Evolutionary conservation across 1,140 invertebrate species (phyloP).

Genomic region (Drosophila pseudoananassae): DNA sequence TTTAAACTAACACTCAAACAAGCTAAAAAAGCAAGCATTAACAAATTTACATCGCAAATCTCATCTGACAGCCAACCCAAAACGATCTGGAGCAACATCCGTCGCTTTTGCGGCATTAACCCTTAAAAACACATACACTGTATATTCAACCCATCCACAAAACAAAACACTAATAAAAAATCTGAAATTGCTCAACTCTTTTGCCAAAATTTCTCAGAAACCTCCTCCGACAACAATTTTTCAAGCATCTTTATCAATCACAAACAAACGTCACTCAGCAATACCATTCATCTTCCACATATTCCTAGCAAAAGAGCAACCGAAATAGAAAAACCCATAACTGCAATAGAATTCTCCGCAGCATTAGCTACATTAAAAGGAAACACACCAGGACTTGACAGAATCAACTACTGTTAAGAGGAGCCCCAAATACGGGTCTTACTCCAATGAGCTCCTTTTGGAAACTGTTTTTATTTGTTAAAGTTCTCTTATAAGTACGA

Average conservation of each 20-base stretch:
- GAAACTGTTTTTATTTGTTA: too few relatives aligned
- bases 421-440: too few relatives aligned
- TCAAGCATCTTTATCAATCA: not conserved
- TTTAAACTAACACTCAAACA: slow-evolving; percentile 18
- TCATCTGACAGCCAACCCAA: slow-evolving; percentile 9
- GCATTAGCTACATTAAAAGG: slow-evolving; percentile 11
- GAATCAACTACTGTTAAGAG: too few relatives aligned
- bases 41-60: slow-evolving; percentile 10
- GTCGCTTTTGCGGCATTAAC: slow-evolving; percentile 8
- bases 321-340: slow-evolving; percentile 37
- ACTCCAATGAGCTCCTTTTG: too few relatives aligned
- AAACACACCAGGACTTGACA: slow-evolving; percentile 13
- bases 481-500: too few relatives aligned
- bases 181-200: slow-evolving; percentile 7
- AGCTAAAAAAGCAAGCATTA: not conserved
- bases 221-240: not conserved
- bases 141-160: slow-evolving; percentile 8
- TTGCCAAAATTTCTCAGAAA: not conserved
- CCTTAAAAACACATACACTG: slow-evolving; percentile 18
- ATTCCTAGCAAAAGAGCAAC: slow-evolving; percentile 25
- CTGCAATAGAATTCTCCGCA: slow-evolving; percentile 10
- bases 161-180: slow-evolving; percentile 15
- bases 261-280: slow-evolving; percentile 20
- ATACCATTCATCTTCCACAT: slow-evolving; percentile 5
- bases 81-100: slow-evolving; percentile 17